Evolutionary conservation across 2,797 vertebrate genomes (phyloP).

Genomic region (Enteromius argenteus): DNA sequence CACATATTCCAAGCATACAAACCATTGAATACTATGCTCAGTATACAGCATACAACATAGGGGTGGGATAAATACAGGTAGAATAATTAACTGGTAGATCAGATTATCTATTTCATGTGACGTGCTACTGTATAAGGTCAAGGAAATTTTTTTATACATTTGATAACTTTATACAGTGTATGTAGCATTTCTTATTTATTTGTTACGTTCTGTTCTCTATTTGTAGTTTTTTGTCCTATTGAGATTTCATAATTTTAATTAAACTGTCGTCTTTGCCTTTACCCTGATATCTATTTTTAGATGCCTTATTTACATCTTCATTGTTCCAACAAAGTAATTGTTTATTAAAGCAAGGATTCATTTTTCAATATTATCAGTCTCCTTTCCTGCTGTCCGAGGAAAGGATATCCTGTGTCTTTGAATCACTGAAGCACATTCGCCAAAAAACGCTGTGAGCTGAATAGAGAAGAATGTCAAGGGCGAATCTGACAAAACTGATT

Average conservation of each 20-base stretch:
- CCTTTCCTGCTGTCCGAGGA: conserved; percentile 63
- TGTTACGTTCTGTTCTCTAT: no score
- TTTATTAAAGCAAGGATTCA: conserved; percentile 67
- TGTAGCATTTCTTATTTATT: no score
- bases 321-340: conserved; percentile 63
- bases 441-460: background rate
- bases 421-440: background rate
- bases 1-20: background rate
- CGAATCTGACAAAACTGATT: background rate
- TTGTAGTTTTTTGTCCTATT: background rate
- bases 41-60: background rate
- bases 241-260: background rate
- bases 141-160: no score
- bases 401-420: conserved; percentile 72
- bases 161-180: no score
- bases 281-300: conserved; percentile 24
- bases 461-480: conserved; percentile 12
- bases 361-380: conserved; percentile 68
- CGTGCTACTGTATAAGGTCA: background rate
- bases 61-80: no score
- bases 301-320: conserved; percentile 34
- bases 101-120: no score
- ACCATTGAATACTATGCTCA: background rate
- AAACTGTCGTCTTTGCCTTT: background rate
- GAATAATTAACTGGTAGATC: no score